A percentile compares a stretch with the other conserved stretches of the same genome.
Conservation (phyloP, 2,797 vertebrate genomes). For the Australoheros facetus region DNA sequence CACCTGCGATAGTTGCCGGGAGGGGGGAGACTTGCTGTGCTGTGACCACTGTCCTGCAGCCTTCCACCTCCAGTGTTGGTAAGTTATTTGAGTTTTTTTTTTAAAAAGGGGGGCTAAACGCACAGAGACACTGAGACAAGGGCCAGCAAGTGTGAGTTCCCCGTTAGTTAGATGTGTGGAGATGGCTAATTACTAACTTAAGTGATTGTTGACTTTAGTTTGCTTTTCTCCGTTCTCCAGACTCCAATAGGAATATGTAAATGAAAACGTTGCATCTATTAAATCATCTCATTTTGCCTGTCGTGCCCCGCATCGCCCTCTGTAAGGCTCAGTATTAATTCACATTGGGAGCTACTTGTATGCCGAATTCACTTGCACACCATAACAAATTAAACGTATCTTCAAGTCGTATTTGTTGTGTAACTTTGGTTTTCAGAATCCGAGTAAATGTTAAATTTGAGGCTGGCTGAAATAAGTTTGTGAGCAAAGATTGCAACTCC, state of each 20-base stretch:
- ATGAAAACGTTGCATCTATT: not conserved
- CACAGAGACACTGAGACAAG: not conserved
- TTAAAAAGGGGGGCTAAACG: too few species aligned
- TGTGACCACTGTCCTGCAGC: constrained; percentile 98
- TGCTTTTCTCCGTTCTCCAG: not conserved
- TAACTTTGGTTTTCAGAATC: not conserved
- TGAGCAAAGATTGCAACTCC: not conserved
- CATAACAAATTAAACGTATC: fast-evolving
- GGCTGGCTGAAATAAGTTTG: not conserved
- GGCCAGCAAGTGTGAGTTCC: too few species aligned
- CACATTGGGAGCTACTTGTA: not conserved
- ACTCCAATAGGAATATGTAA: not conserved
- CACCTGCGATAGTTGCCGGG: constrained; percentile 97
- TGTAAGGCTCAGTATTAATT: not conserved
- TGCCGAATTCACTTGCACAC: not conserved
- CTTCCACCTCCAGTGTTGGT: constrained; percentile 99
- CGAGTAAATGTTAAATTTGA: not conserved
- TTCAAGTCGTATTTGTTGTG: not conserved
- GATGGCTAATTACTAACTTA: not conserved
- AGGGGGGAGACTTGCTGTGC: constrained; percentile 95
- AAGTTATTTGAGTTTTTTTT: constrained; percentile 8
- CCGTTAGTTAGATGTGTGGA: not conserved
- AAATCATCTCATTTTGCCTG: not conserved
- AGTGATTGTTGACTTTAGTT: not conserved
- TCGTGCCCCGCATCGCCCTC: not conserved